Percentiles rank a stretch among this genome's conserved stretches.
These are phyloP conservation scores for Myzus persicae DNA, from an alignment of 1,140 invertebrate genomes.

Conservation along the genomic window DNA sequence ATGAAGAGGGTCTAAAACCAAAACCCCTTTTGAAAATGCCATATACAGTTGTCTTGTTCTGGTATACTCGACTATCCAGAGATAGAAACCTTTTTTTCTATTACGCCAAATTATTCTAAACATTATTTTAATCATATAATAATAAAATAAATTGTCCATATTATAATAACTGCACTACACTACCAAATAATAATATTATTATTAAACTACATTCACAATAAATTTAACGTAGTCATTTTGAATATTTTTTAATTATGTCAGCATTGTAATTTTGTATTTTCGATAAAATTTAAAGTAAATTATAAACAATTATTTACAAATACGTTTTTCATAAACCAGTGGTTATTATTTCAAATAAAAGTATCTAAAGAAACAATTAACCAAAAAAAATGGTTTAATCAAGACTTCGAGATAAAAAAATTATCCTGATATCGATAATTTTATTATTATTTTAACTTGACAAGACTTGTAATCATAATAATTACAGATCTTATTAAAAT, in stretches of 20 bases:
- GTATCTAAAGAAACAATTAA: too few relatives aligned
- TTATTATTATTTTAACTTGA: too few relatives aligned
- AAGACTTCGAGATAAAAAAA: not conserved
- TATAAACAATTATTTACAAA: not conserved
- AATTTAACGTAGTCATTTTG: too few relatives aligned
- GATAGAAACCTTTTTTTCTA: not conserved
- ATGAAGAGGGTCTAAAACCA: slow-evolving; percentile 2
- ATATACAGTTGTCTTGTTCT: slow-evolving; percentile 15
- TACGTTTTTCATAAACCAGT: not conserved
- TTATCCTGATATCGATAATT: not conserved
- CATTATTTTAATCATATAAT: not conserved
- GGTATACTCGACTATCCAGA: not conserved
- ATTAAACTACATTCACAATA: not conserved
- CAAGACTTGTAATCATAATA: too few relatives aligned
- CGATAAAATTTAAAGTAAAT: too few relatives aligned
- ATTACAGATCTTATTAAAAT: too few relatives aligned
- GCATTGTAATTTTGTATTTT: too few relatives aligned
- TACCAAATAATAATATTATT: not conserved
- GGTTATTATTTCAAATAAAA: not conserved
- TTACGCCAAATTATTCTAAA: not conserved
- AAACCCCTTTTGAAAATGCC: slow-evolving; percentile 25
- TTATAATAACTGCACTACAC: not conserved
- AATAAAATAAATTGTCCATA: too few relatives aligned
- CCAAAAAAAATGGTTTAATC: too few relatives aligned
- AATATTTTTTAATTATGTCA: too few relatives aligned